These are phyloP conservation scores for Monochamus saltuarius DNA, from an alignment of 1,140 invertebrate genomes.

Conservation along the genomic window DNA sequence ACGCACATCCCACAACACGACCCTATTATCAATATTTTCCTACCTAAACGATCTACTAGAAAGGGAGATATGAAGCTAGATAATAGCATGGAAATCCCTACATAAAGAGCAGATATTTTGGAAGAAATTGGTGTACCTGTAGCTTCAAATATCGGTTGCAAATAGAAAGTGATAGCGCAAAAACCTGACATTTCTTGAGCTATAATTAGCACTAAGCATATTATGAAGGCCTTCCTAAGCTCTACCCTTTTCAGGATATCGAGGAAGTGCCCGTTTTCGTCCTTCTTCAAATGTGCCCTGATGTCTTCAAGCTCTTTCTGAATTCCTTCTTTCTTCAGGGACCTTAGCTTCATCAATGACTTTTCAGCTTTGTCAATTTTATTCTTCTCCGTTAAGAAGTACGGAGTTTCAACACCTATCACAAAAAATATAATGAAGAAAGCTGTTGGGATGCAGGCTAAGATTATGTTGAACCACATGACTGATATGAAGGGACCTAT, in stretches of 20 bases:
- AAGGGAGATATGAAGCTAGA: constrained; percentile 61
- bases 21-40: constrained; percentile 66
- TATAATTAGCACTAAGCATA: constrained; percentile 67
- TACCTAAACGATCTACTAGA: constrained; percentile 68
- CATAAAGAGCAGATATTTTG: constrained; percentile 67
- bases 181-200: constrained; percentile 78
- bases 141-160: constrained; percentile 67
- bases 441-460: constrained; percentile 52
- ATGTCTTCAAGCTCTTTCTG: constrained; percentile 58
- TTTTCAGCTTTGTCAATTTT: constrained; percentile 61
- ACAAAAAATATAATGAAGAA: constrained; percentile 57
- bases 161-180: constrained; percentile 79
- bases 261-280: constrained; percentile 14
- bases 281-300: constrained; percentile 7
- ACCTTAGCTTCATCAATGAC: constrained; percentile 64
- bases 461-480: constrained; percentile 55
- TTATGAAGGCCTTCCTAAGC: constrained; percentile 66
- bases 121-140: constrained; percentile 59
- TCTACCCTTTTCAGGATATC: constrained; percentile 52
- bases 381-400: constrained; percentile 64
- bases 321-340: constrained; percentile 53
- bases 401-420: constrained; percentile 72
- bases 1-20: constrained; percentile 59
- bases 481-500: constrained; percentile 35
- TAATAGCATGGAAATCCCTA: constrained; percentile 64